Evolutionary conservation across 2,113 vertebrate genomes (phyloP), one percentile per base, ranked within the genome.

Genomic region (Seriola dumerili): DNA sequence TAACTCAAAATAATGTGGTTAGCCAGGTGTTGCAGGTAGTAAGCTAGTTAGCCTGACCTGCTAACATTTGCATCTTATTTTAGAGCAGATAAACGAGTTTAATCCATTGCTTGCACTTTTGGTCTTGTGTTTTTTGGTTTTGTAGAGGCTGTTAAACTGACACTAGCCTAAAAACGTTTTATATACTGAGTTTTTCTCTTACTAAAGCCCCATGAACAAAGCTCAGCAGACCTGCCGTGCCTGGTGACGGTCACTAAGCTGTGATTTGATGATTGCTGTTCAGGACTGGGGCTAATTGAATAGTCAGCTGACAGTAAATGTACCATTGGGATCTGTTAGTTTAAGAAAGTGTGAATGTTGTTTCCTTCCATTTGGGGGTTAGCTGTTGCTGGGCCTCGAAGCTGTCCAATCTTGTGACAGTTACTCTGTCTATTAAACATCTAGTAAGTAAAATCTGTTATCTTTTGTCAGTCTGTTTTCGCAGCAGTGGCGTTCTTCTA

Each of bases 401-500:
- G 21, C 16, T 55, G 68, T 23, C 16, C 25, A 32, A 25, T 25
- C 8, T 5, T 25, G 21, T 10, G 21, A 23, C n/a, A 42, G 14
- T 13, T 23, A 46, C 9, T 48, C 21, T 14, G 42, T 66, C 38
- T 36, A 0, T 54, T 8, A 2, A 50, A 52, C 32, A 46, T 13
- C 52, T 55, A 29, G 29, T 29, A 16, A 64, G 1, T 69, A 6
- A 57, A 74, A 34, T 46, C 8, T 76, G 0, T 52, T 68, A 0
- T 52, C n/a, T 14, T 12, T 4, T 81, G 29, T 76, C 88, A 99
- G 98, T 99, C 98, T 54, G 93, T 99, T 62, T 97, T 96, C 65
- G 97, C 98, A 76, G 98, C 98, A 0, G 85, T 97, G 83, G 97
- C 98, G 0, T 99, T 97, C 92, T 98, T 99, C 97, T 99, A 99